Evolutionary conservation across 2,113 vertebrate genomes (phyloP).

Genomic region (Dunckerocampus dactyliophorus): DNA sequence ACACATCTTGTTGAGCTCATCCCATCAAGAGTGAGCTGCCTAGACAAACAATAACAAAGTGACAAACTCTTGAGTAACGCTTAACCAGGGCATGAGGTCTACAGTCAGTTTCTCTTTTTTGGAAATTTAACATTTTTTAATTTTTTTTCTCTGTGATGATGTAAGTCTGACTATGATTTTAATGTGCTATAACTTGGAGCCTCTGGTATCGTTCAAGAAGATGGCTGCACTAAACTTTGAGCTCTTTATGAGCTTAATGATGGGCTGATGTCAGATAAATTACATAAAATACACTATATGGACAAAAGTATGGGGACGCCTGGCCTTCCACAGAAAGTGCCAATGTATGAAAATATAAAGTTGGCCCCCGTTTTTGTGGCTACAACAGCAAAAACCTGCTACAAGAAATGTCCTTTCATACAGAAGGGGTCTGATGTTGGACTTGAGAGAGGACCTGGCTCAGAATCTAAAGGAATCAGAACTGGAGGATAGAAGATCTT

Average conservation of each 20-base stretch:
- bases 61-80: slow-evolving; percentile 68
- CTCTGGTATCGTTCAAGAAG: neutral
- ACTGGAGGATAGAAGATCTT: neutral
- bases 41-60: slow-evolving; percentile 61
- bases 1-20: slow-evolving; percentile 69
- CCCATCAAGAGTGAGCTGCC: slow-evolving; percentile 63
- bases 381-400: neutral
- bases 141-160: neutral
- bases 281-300: too few relatives aligned
- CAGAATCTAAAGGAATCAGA: too few relatives aligned
- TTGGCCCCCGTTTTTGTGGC: too few relatives aligned
- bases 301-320: neutral
- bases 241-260: neutral
- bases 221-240: slow-evolving; percentile 29
- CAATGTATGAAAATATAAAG: neutral
- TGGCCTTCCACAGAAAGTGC: neutral
- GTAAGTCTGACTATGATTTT: neutral
- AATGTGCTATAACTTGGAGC: neutral
- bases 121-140: neutral
- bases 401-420: neutral
- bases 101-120: slow-evolving; percentile 62
- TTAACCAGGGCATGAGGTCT: slow-evolving; percentile 68
- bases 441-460: too few relatives aligned
- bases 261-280: neutral
- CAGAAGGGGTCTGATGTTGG: too few relatives aligned